Base-by-base conservation (phyloP, 2,797 vertebrate species). In the Clarias pachynema region DNA sequence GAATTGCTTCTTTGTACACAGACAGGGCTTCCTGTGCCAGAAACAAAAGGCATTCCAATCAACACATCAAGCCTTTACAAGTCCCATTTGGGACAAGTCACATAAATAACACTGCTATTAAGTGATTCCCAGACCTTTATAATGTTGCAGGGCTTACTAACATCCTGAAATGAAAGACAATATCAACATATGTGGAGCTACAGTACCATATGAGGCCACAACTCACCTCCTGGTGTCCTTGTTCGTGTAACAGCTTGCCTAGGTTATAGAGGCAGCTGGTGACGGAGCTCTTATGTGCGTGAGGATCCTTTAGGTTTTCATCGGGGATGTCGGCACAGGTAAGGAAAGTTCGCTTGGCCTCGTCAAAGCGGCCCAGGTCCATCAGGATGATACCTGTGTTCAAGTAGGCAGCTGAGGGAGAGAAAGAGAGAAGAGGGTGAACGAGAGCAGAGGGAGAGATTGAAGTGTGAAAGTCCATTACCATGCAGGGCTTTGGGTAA, bases 231-330 rank as follows among this genome's bases (percentile, higher is more conserved):
- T 99, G 97, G 68, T 94, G 96, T 70, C 98, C 98, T 91, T 98
- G 97, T 80, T 99, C 98, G 24, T 99, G 98, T 22, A 97, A 97
- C 88, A 99, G 96, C 84, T 99, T 99, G 78, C 98, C 98, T 92
- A 99, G 93, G 91, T 99, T 99, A 94, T 99, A 99, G 86, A 99
- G 94, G 93, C 98, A 99, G 94, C 98, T 99, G 89, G 98, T 97
- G 90, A 99, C 98, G 0, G 98, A 99, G 94, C 97, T 99, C 93
- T 97, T 98, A 89, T 99, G 98, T 81, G 98, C 97, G 63, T 99
- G 98, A 72, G 98, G 98, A 91, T 99, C 98, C 94, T 99, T 99
- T 69, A 99, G 93, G 92, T 99, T 99, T 94, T 99, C 98, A 88
- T 99, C 98, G 0, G 98, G 96, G 88, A 99, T 99, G 86, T 99